A percentile compares a stretch with the other conserved stretches of the same genome.
These are phyloP conservation scores for Carassius carassius DNA, from an alignment of 2,113 vertebrate species.

Conservation along the genomic window DNA sequence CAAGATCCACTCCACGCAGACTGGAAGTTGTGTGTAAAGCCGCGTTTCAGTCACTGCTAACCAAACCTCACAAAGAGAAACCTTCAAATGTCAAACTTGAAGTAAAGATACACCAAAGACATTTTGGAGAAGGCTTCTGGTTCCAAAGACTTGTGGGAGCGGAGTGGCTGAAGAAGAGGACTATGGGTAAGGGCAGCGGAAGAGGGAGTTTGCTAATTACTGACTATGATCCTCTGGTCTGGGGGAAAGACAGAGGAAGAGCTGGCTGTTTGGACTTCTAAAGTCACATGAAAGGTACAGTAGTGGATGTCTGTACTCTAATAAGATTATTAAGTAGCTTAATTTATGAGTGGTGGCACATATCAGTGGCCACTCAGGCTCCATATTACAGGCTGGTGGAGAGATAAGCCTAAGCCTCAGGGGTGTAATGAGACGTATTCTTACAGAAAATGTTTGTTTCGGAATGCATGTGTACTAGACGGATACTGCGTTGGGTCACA, in stretches of 20 bases:
- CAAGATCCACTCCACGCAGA: too few relatives aligned
- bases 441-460: too few relatives aligned
- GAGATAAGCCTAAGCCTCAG: conserved; percentile 95
- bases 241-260: conserved; percentile 78
- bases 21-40: too few relatives aligned
- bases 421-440: too few relatives aligned
- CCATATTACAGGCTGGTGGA: conserved; percentile 90
- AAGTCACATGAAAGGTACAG: conserved; percentile 98
- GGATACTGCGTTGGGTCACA: too few relatives aligned
- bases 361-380: conserved; percentile 84
- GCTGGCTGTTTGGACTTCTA: conserved; percentile 78
- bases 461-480: too few relatives aligned
- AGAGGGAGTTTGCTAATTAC: conserved; percentile 83
- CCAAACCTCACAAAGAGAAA: too few relatives aligned
- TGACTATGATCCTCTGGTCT: conserved; percentile 83
- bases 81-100: neutral
- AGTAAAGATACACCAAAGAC: neutral
- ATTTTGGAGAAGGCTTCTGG: conserved; percentile 43
- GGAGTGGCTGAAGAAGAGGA: conserved; percentile 21
- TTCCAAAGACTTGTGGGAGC: conserved; percentile 63
- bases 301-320: conserved; percentile 93
- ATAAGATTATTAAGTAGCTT: conserved; percentile 99
- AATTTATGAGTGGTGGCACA: conserved; percentile 95
- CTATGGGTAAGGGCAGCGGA: conserved; percentile 16
- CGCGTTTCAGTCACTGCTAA: too few relatives aligned